Base-by-base conservation (phyloP, 1,140 invertebrate species). In the Cydia strobilella region DNA sequence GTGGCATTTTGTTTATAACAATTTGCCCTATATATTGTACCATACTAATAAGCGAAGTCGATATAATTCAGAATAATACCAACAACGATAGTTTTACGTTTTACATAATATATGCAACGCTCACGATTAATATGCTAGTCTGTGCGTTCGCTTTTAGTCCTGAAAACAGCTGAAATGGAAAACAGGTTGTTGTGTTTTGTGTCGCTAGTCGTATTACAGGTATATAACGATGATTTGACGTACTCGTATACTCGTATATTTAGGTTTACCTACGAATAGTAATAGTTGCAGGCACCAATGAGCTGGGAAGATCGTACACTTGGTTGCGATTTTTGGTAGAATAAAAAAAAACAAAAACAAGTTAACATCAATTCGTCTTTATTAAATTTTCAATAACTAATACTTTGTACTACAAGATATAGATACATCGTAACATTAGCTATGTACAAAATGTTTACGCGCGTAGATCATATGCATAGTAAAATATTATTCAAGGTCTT, bases 341-440 rank as follows among this genome's bases (percentile, higher is more conserved):
- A 15, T 45, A 42, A 42, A 72, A 73, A 84, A 84, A 76, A 81
- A 85, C 83, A 84, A 23, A 77, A 81, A 23, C 71, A 54, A 78
- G 75, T 75, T 74, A 92, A 91, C 90, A 92, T 92, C 88, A 84
- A 92, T 84, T 84, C 90, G 90, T 92, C 90, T 92, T 92, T 92
- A 92, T 92, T 92, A 84, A 88, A 86, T 75, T 86, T 90, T 86
- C 87, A 78, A 79, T 86, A 88, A 87, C 86, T 90, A 90, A 88
- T 84, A 83, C 74, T 91, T 91, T 91, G 88, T 91, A 90, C 90
- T 91, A 92, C 87, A 86, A 90, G 89, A 92, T 84, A 91, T 90
- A 91, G 84, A 83, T 87, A 79, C 82, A 84, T 74, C 80, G 78
- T 84, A 84, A 82, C 76, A 75, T 85, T 89, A 45, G 15, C 39